phyloP scores from a whole-genome alignment of 2,888 invertebrate genomes.

The Ophion obscuratus region DNA sequence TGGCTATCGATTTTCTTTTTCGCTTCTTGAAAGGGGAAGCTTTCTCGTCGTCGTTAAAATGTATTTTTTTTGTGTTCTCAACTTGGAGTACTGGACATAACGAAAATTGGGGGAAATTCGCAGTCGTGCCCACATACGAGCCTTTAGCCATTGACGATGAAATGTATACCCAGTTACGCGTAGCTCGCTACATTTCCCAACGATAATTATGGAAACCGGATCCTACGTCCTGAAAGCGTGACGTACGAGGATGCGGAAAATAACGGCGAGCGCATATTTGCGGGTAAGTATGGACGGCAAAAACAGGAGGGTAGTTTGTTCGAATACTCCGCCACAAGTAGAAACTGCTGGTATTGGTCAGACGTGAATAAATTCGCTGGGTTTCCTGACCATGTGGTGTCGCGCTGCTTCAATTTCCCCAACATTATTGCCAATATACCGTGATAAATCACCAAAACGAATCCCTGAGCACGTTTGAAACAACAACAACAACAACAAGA shows the following conservation, averaged over 20 bases:
- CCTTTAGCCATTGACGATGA: too few relatives aligned
- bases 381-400: neutral
- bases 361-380: conserved; percentile 8
- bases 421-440: neutral
- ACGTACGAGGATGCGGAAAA: conserved; percentile 4
- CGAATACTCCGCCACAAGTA: conserved; percentile 32
- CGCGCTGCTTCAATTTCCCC: neutral
- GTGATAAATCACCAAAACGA: neutral
- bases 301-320: neutral
- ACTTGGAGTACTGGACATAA: neutral
- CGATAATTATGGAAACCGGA: neutral
- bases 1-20: conserved; percentile 26
- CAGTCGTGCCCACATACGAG: too few relatives aligned
- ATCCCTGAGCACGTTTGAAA: neutral
- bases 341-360: conserved; percentile 42
- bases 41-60: conserved; percentile 7
- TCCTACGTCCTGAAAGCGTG: neutral
- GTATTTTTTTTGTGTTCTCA: neutral
- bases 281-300: neutral
- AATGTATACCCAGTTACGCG: too few relatives aligned
- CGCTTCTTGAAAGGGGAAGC: neutral
- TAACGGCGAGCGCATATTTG: neutral
- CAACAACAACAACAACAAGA: neutral
- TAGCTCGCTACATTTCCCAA: too few relatives aligned
- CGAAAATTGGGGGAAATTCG: neutral